Conservation (phyloP, 2,113 vertebrate species). For the Pteronura brasiliensis region DNA sequence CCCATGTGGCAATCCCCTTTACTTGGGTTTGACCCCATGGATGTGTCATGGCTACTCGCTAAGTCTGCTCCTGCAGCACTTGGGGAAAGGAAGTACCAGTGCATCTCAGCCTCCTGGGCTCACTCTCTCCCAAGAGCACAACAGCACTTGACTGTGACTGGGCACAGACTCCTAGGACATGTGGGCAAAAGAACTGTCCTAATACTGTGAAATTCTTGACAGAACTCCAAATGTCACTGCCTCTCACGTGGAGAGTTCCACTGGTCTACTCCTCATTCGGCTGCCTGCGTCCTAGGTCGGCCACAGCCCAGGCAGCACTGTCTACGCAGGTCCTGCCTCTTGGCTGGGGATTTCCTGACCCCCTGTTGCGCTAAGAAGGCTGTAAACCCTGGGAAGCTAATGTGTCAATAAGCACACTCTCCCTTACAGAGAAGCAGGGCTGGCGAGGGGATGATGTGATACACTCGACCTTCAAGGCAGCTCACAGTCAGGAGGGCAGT, state of each 20-base stretch:
- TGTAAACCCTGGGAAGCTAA: background rate
- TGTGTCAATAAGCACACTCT: background rate
- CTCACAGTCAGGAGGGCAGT: too few relatives aligned
- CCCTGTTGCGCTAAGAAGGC: background rate
- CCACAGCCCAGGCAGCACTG: background rate
- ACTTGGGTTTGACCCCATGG: background rate
- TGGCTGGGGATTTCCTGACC: background rate
- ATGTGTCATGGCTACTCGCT: fast-evolving
- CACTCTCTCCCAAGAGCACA: background rate
- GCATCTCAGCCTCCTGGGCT: fast-evolving
- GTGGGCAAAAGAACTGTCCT: background rate
- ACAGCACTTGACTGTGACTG: fast-evolving
- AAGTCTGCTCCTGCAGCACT: fast-evolving
- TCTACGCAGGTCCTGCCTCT: background rate
- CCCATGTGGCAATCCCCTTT: fast-evolving
- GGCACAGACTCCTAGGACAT: background rate
- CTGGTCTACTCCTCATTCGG: background rate
- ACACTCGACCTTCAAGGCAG: fast-evolving
- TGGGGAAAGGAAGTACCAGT: background rate
- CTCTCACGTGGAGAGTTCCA: background rate
- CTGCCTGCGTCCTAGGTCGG: background rate
- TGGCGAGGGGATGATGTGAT: background rate
- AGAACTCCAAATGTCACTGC: too few relatives aligned
- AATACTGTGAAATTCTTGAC: fast-evolving
- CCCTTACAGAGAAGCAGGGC: background rate